Conservation (phyloP, 2,888 invertebrate species). For the Cotesia congregata region DNA sequence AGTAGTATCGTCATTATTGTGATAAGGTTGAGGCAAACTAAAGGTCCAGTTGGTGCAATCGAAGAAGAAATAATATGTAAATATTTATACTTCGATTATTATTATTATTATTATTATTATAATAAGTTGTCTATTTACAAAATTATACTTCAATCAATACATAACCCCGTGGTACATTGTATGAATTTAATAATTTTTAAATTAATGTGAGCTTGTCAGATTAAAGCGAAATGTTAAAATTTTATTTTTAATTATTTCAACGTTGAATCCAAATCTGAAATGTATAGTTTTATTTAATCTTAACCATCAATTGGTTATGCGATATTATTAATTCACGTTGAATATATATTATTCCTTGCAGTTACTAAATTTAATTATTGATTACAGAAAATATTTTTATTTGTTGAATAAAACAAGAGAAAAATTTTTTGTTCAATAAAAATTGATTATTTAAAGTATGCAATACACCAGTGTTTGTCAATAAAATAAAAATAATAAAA, state of each 20-base stretch:
- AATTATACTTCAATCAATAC: not conserved
- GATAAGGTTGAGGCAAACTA: not conserved
- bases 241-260: not conserved
- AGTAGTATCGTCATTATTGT: not conserved
- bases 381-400: not conserved
- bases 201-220: not conserved
- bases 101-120: not conserved
- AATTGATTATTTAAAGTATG: not conserved
- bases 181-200: not conserved
- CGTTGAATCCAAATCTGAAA: not conserved
- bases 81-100: not conserved
- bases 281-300: not conserved
- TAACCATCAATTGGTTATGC: not conserved
- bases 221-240: not conserved
- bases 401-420: not conserved
- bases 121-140: not conserved
- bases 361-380: not conserved
- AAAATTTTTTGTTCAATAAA: not conserved
- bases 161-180: not conserved
- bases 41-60: not conserved
- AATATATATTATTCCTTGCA: not conserved
- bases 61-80: not conserved
- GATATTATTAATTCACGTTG: too few relatives aligned
- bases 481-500: not conserved
- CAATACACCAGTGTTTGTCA: not conserved